A percentile compares a stretch with the other conserved stretches of the same genome.
phyloP scores from a whole-genome alignment of 2,113 vertebrate genomes.

The Clarias batrachus region DNA sequence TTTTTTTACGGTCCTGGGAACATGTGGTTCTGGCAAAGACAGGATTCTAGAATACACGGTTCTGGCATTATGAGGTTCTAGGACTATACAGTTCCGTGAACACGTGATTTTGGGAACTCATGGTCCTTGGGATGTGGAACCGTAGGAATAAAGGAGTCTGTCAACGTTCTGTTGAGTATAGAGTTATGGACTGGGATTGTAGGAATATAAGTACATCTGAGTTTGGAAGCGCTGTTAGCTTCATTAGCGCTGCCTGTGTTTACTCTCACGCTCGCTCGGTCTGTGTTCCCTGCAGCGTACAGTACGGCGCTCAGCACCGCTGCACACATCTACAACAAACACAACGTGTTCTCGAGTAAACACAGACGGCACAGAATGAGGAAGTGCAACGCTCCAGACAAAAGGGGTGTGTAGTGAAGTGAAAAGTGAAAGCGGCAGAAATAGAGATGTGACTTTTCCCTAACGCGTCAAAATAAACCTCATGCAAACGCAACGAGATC shows the following conservation, averaged over 20 bases:
- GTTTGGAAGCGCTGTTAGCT: background rate
- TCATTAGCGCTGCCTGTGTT: background rate
- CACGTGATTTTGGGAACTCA: background rate
- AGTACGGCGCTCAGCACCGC: background rate
- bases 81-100: background rate
- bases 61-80: background rate
- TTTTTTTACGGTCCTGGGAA: background rate
- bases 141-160: background rate
- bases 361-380: conserved; percentile 1
- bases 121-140: background rate
- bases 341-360: background rate
- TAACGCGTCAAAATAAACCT: background rate
- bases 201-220: background rate
- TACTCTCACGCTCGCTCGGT: background rate
- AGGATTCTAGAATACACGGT: background rate
- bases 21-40: background rate
- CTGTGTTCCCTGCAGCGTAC: background rate
- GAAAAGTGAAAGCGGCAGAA: background rate
- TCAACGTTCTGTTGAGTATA: background rate
- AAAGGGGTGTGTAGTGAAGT: background rate
- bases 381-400: background rate
- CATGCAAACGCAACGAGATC: background rate
- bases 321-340: background rate
- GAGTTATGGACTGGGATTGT: background rate
- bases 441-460: background rate